phyloP scores from a whole-genome alignment of 2,113 vertebrate species.

The Dicaeum eximium region DNA sequence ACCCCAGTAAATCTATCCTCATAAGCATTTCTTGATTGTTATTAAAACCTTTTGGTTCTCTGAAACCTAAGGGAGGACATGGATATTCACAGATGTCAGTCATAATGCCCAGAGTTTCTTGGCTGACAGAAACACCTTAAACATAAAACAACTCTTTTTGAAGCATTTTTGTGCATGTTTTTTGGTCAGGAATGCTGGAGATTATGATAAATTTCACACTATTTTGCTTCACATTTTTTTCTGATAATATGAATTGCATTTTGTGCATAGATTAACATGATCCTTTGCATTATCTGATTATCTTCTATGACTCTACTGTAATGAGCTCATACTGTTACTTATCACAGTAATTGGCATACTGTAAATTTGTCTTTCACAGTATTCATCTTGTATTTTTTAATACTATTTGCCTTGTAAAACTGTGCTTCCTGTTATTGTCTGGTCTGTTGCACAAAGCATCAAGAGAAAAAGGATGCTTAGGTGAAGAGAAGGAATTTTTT shows the following conservation, averaged over 20 bases:
- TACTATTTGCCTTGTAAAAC: not conserved
- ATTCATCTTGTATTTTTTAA: not conserved
- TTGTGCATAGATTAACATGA: not conserved
- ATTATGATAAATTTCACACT: not conserved
- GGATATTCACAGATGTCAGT: not conserved
- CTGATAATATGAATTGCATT: not conserved
- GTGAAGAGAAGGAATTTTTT: not conserved
- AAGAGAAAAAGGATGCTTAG: not conserved
- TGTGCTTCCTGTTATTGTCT: not conserved
- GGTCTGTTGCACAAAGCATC: not conserved
- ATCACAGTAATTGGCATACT: not conserved
- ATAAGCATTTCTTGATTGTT: not conserved
- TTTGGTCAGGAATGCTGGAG: not conserved
- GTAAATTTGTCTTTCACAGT: not conserved
- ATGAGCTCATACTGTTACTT: not conserved
- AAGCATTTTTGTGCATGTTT: not conserved
- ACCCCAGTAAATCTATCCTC: not conserved
- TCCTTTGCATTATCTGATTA: not conserved
- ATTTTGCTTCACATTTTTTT: not conserved
- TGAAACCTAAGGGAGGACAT: not conserved
- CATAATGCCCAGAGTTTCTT: not conserved
- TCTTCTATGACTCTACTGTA: not conserved
- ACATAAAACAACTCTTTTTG: not conserved
- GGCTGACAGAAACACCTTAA: not conserved
- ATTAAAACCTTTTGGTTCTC: not conserved